Percentiles rank a stretch among this genome's conserved stretches.
These are phyloP conservation scores for Panurus biarmicus DNA, from an alignment of 2,113 vertebrate genomes.

Conservation along the genomic window DNA sequence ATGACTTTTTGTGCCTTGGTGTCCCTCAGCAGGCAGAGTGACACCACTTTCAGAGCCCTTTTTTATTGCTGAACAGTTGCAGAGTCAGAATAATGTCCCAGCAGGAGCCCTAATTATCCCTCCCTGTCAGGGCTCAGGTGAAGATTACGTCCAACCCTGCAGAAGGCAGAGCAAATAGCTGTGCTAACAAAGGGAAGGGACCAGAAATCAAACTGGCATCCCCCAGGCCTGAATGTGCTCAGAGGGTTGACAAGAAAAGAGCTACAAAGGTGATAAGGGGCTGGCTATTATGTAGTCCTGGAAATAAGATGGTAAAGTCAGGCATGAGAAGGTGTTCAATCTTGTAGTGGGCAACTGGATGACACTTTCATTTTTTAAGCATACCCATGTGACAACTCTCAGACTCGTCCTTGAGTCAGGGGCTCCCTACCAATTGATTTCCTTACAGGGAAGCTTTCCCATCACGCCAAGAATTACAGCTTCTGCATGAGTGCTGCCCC, in stretches of 20 bases:
- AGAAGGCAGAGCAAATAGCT: background rate
- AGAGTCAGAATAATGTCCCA: background rate
- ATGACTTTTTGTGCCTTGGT: background rate
- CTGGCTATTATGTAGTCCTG: background rate
- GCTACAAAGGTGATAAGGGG: background rate
- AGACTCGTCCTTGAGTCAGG: constrained; percentile 10
- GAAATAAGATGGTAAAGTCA: background rate
- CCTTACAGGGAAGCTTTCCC: constrained; percentile 11
- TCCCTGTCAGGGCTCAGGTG: background rate
- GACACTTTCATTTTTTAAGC: constrained; percentile 47
- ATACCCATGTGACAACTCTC: background rate
- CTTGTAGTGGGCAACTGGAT: background rate
- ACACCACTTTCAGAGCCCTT: background rate
- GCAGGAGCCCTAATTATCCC: background rate
- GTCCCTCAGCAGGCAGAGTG: background rate
- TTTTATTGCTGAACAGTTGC: background rate
- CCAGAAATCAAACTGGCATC: background rate
- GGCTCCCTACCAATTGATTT: constrained; percentile 42
- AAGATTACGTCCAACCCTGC: background rate
- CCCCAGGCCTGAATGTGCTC: background rate
- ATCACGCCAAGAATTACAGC: background rate
- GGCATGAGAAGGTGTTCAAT: background rate
- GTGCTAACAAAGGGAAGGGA: background rate
- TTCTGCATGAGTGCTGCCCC: constrained; percentile 9
- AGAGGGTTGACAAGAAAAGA: background rate